phyloP scores from a whole-genome alignment of 2,888 invertebrate genomes.

The Schizotus pectinicornis region DNA sequence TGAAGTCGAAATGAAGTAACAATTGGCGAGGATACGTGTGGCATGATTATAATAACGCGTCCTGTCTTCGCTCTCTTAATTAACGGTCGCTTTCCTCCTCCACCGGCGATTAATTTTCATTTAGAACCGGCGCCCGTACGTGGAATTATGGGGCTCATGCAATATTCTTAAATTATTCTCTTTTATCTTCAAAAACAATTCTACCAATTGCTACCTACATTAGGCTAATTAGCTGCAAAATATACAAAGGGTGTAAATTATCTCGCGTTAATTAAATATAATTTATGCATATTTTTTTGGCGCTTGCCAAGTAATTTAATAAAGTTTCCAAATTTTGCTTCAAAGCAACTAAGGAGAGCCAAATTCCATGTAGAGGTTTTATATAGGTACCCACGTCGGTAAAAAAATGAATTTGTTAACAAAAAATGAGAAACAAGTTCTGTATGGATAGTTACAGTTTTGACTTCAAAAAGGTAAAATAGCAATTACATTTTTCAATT shows the following conservation, averaged over 20 bases:
- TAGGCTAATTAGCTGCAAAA: constrained; percentile 30
- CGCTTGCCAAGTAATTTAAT: constrained; percentile 20
- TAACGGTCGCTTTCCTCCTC: constrained; percentile 38
- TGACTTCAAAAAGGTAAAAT: no score
- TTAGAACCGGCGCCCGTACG: constrained; percentile 32
- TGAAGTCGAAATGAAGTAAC: constrained; percentile 38
- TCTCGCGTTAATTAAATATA: constrained; percentile 27
- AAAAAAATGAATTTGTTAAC: no score
- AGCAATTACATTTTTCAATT: no score
- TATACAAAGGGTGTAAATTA: constrained; percentile 31
- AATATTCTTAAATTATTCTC: constrained; percentile 41
- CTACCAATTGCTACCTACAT: constrained; percentile 28
- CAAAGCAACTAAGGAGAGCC: not conserved
- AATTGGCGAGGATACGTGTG: constrained; percentile 37
- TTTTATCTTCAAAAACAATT: constrained; percentile 32
- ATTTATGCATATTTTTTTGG: constrained; percentile 31
- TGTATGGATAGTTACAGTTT: no score
- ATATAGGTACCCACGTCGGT: no score
- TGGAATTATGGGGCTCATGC: constrained; percentile 38
- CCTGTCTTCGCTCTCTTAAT: constrained; percentile 42
- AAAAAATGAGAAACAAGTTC: no score
- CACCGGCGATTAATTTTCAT: constrained; percentile 42
- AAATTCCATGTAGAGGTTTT: no score
- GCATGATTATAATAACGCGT: constrained; percentile 42
- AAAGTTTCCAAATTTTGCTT: constrained; percentile 16